Evolutionary conservation across 2,888 invertebrate species (phyloP), one percentile per base, ranked within the genome.

Genomic region (Leistus spinibarbis): DNA sequence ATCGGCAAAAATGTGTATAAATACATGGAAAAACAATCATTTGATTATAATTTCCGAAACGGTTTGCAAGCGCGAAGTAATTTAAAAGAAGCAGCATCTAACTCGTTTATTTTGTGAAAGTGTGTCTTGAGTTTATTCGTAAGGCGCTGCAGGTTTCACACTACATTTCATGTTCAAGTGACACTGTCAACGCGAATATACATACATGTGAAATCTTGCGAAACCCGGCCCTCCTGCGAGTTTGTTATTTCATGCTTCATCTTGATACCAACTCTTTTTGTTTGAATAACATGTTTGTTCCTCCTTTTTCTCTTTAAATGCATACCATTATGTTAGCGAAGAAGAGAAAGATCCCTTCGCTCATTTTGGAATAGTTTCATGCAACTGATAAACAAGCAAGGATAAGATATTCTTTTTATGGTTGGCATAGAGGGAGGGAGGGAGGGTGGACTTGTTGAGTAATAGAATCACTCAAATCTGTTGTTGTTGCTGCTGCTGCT

Each of bases 391-490:
- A 40, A 7, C 24, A 24, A 24, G 24, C 24, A 24, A n/a, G n/a
- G n/a, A n/a, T n/a, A n/a, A n/a, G n/a, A n/a, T n/a, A n/a, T n/a
- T n/a, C n/a, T n/a, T n/a, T n/a, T n/a, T n/a, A n/a, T n/a, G n/a
- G n/a, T n/a, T n/a, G n/a, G n/a, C n/a, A n/a, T n/a, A n/a, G n/a
- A n/a, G n/a, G n/a, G n/a, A n/a, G n/a, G n/a, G n/a, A n/a, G n/a
- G n/a, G n/a, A n/a, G n/a, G n/a, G n/a, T 20, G 60, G 20, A 60
- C 60, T 60, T 57, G n/a, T 57, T 9, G 57, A 57, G n/a, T 9
- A 57, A 9, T 57, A 57, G n/a, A n/a, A 57, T 57, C 57, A 16
- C 60, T 60, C 60, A 60, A 22, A 60, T 20, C 60, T 60, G 17
- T 20, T 60, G 13, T 13, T 19, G 20, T 20, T 4, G 1, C 19